Conservation (phyloP, 2,797 vertebrate genomes). For the Nannoperca obscura region DNA sequence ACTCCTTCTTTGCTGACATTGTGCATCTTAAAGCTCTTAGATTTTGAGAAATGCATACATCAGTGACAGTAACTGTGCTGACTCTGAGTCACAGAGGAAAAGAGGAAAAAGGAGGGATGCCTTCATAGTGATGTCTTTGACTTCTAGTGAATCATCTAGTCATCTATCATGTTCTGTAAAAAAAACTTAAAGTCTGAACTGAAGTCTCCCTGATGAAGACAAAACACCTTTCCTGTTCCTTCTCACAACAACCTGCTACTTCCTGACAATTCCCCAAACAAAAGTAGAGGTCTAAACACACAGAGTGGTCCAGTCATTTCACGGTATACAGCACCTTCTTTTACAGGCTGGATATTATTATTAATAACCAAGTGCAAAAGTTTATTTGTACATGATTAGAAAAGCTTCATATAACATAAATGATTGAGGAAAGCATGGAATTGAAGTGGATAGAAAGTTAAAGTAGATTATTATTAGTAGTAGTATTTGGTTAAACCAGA, state of each 20-base stretch:
- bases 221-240: slow-evolving; percentile 34
- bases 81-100: slow-evolving; percentile 29
- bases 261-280: slow-evolving; percentile 27
- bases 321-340: neutral
- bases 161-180: slow-evolving; percentile 13
- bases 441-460: neutral
- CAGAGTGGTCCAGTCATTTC: neutral
- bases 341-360: neutral
- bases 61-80: slow-evolving; percentile 39
- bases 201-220: slow-evolving; percentile 45
- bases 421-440: neutral
- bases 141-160: slow-evolving; percentile 4
- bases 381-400: neutral
- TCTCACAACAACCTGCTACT: slow-evolving; percentile 17
- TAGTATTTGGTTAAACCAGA: neutral
- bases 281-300: slow-evolving; percentile 4
- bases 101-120: slow-evolving; percentile 15
- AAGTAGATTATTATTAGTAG: too few species aligned
- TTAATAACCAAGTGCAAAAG: neutral
- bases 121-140: slow-evolving; percentile 31
- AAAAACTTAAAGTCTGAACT: neutral
- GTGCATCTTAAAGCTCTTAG: neutral
- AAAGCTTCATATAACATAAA: neutral
- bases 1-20: neutral
- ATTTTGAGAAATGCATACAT: neutral